A percentile compares a stretch with the other conserved stretches of the same genome.
These are phyloP conservation scores for Microctenopoma stevenorrisi DNA, from an alignment of 2,797 vertebrate species.

Conservation along the genomic window DNA sequence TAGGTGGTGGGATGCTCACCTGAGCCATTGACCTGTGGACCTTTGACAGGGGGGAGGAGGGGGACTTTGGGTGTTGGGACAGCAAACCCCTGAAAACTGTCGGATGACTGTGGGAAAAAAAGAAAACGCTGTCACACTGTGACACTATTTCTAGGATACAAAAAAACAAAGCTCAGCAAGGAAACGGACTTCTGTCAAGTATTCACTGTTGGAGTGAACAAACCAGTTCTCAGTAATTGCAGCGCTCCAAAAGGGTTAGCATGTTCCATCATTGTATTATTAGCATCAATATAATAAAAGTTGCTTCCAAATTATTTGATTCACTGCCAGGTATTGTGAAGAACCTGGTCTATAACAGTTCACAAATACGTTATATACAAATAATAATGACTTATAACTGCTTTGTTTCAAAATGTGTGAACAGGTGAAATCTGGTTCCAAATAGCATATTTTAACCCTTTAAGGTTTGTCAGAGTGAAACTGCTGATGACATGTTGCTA, in stretches of 20 bases:
- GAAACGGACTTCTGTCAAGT: background rate
- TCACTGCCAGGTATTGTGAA: background rate
- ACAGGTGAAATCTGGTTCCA: background rate
- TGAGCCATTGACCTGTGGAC: conserved; percentile 71
- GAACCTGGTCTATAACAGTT: background rate
- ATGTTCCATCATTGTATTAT: conserved; percentile 2
- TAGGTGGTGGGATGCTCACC: conserved; percentile 64
- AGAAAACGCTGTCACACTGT: conserved; percentile 33
- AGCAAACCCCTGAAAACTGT: conserved; percentile 77
- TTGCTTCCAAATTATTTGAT: background rate
- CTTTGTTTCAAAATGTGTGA: background rate
- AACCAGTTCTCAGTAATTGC: conserved; percentile 68
- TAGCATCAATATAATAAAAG: background rate
- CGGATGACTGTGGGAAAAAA: conserved; percentile 65
- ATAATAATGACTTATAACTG: background rate
- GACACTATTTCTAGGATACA: conserved; percentile 2
- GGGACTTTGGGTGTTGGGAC: conserved; percentile 86
- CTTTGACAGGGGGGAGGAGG: conserved; percentile 62
- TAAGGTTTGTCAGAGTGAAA: conserved; percentile 12
- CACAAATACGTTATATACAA: background rate
- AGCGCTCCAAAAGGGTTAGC: conserved; percentile 1
- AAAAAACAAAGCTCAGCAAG: conserved; percentile 18
- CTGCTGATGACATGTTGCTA: background rate
- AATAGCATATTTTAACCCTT: background rate
- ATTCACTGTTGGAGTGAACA: conserved; percentile 54